Percentiles rank a stretch among this genome's conserved stretches.
Conservation (phyloP, 2,113 vertebrate genomes). For the Zapornia atra region DNA sequence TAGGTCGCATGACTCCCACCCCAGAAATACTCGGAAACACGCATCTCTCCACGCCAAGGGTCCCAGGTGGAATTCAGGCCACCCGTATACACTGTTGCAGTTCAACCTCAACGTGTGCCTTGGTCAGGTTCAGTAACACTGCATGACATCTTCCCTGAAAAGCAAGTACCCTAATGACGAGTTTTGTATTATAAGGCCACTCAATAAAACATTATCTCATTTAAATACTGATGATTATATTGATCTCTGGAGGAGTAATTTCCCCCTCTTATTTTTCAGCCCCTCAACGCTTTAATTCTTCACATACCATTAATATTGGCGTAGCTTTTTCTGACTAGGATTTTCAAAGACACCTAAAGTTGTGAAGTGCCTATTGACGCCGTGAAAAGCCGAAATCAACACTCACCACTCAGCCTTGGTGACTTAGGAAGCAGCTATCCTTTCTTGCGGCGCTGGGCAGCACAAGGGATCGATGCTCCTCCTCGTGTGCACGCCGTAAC, state of each 20-base stretch:
- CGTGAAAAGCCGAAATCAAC: no score
- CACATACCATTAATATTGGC: background rate
- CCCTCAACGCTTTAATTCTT: background rate
- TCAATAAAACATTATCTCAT: background rate
- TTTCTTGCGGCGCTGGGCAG: no score
- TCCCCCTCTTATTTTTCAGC: background rate
- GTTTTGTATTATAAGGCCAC: background rate
- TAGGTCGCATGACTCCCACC: background rate
- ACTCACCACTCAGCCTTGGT: no score
- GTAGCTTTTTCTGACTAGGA: background rate
- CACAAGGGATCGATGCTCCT: no score
- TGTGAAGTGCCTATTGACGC: background rate
- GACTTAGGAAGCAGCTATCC: no score
- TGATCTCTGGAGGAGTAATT: background rate
- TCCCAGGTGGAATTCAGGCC: background rate
- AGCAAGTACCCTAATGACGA: background rate
- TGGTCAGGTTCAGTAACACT: background rate
- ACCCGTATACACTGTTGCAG: background rate
- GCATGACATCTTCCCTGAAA: background rate
- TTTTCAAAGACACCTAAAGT: background rate
- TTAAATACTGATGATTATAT: background rate
- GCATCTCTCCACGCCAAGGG: background rate
- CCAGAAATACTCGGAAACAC: background rate
- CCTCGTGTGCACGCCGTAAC: no score
- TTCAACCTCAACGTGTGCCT: background rate